These are phyloP conservation scores for Eupleurogrammus muticus DNA, from an alignment of 2,797 vertebrate species.

Conservation along the genomic window DNA sequence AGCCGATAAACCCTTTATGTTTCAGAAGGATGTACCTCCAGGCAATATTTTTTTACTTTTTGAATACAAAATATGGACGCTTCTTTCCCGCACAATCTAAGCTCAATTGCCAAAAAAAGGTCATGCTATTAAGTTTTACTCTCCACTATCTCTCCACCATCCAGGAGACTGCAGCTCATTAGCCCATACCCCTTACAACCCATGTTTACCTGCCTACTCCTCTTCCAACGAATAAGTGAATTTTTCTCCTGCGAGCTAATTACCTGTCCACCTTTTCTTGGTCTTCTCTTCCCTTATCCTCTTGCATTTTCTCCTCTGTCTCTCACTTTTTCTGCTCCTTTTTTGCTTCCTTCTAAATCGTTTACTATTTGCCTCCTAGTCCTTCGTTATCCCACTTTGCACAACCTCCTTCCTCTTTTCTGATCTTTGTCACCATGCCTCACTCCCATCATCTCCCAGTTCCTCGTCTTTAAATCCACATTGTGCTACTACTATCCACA, in stretches of 20 bases:
- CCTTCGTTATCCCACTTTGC: slow-evolving; percentile 1
- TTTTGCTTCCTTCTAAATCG: slow-evolving; percentile 20
- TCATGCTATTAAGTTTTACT: slow-evolving; percentile 13
- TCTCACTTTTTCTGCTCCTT: neutral
- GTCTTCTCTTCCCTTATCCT: slow-evolving; percentile 10
- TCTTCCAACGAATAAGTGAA: slow-evolving; percentile 25
- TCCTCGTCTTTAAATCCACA: neutral
- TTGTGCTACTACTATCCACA: slow-evolving; percentile 1
- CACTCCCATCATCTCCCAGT: neutral
- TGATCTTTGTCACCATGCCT: slow-evolving; percentile 2
- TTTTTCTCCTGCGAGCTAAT: slow-evolving; percentile 46
- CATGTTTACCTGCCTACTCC: slow-evolving; percentile 10
- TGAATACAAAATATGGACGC: neutral
- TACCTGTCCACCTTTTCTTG: slow-evolving; percentile 55
- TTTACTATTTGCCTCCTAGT: too few species aligned
- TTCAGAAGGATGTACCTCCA: neutral
- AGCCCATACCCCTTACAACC: slow-evolving; percentile 29
- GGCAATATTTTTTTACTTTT: neutral
- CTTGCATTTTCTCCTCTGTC: slow-evolving; percentile 8
- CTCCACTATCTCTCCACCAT: slow-evolving; percentile 11
- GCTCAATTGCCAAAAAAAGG: slow-evolving; percentile 19
- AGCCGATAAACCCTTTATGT: neutral
- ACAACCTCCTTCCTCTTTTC: slow-evolving; percentile 1
- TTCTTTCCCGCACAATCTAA: neutral
- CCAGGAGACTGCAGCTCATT: slow-evolving; percentile 53